phyloP scores from a whole-genome alignment of 2,113 vertebrate genomes.

The Ceyx cyanopectus region DNA sequence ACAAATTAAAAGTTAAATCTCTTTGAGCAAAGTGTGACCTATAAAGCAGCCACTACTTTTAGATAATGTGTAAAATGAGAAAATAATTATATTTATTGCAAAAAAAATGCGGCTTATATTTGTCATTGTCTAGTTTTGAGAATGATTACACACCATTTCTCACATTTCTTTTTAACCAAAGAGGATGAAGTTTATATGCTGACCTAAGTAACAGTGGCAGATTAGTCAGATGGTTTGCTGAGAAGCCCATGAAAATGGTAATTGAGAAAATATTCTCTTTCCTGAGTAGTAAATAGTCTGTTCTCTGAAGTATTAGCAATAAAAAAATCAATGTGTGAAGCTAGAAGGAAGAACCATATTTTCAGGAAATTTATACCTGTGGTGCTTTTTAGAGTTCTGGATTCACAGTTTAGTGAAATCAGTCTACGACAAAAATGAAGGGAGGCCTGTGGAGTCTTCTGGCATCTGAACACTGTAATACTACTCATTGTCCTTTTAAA shows the following conservation, averaged over 20 bases:
- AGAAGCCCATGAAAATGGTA: background rate
- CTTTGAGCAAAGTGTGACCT: background rate
- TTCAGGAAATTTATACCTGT: background rate
- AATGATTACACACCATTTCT: background rate
- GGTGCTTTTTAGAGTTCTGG: background rate
- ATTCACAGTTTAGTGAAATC: background rate
- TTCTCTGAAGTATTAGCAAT: background rate
- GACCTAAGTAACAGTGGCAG: background rate
- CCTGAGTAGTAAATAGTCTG: background rate
- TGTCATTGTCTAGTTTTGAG: background rate
- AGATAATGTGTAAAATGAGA: background rate
- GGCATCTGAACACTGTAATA: background rate
- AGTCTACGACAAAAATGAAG: background rate
- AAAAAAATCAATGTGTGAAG: background rate
- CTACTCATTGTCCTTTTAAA: fast-evolving
- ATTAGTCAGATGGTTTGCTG: background rate
- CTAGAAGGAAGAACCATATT: background rate
- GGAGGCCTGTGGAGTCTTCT: background rate
- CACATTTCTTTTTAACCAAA: background rate
- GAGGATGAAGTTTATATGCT: background rate
- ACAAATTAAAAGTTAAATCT: background rate
- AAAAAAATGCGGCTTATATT: background rate
- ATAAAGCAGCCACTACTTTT: background rate
- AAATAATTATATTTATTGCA: background rate
- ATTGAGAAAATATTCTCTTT: background rate